A percentile compares a stretch with the other conserved stretches of the same genome.
These are phyloP conservation scores for Apotomis betuletana DNA, from an alignment of 2,888 invertebrate genomes.

Conservation along the genomic window DNA sequence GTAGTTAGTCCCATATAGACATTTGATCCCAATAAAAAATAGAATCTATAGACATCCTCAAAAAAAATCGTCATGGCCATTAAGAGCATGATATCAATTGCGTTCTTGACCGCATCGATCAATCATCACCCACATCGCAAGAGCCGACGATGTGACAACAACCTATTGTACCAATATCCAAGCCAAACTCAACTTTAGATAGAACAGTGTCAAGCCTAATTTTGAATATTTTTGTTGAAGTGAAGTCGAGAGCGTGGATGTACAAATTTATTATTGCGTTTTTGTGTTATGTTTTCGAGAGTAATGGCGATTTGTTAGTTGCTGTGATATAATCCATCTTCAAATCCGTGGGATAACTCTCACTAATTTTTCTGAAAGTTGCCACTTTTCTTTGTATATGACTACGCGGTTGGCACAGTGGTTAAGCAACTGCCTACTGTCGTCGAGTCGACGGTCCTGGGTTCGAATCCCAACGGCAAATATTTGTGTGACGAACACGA, in stretches of 20 bases:
- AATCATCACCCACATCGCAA: constrained; percentile 36
- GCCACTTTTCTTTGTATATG: no score
- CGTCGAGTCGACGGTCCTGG: no score
- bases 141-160: constrained; percentile 28
- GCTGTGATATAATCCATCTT: background rate
- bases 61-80: no score
- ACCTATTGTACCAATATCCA: constrained; percentile 17
- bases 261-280: constrained; percentile 19
- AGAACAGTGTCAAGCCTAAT: background rate
- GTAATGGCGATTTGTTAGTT: constrained; percentile 7
- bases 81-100: constrained; percentile 21
- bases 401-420: no score
- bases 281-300: constrained; percentile 22
- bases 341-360: background rate
- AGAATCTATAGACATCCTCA: background rate
- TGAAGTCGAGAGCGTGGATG: constrained; percentile 7
- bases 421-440: no score
- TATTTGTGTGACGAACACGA: no score
- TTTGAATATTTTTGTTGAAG: background rate
- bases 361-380: background rate
- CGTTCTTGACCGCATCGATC: constrained; percentile 34
- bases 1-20: no score
- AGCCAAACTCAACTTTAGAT: constrained; percentile 10
- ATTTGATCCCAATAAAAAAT: no score
- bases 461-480: no score